Percentiles rank a stretch among this genome's conserved stretches.
Evolutionary conservation across 2,888 invertebrate species (phyloP).

Genomic region (Scaptodrosophila latifasciaeformis): DNA sequence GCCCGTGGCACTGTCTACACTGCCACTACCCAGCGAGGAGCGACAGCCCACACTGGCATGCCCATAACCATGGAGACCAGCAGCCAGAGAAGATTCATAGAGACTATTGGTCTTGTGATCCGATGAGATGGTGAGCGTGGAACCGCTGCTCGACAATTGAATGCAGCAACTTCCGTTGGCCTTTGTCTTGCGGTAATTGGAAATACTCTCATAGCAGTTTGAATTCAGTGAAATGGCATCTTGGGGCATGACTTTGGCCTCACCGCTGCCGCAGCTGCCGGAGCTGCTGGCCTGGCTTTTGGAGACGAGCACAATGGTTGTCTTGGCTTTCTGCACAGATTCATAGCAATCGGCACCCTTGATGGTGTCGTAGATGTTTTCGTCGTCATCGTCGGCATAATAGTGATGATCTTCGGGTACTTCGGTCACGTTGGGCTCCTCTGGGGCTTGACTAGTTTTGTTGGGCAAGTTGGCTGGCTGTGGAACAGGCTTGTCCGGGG

Average conservation of each 20-base stretch:
- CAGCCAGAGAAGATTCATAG: conserved; percentile 70
- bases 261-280: conserved; percentile 8
- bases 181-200: conserved; percentile 51
- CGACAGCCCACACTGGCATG: conserved; percentile 43
- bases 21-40: conserved; percentile 40
- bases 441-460: conserved; percentile 5
- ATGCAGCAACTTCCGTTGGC: conserved; percentile 26
- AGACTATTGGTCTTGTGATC: conserved; percentile 75
- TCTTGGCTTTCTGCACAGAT: conserved; percentile 44
- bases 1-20: too few species aligned
- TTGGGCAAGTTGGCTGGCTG: conserved; percentile 2
- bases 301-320: background rate
- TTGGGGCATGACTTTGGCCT: conserved; percentile 24
- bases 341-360: conserved; percentile 76
- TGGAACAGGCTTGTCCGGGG: conserved; percentile 42
- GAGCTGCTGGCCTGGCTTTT: too few species aligned
- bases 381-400: conserved; percentile 69
- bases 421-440: conserved; percentile 1
- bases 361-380: conserved; percentile 81
- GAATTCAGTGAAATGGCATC: conserved; percentile 69
- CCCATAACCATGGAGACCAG: conserved; percentile 46
- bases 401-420: conserved; percentile 35
- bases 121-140: conserved; percentile 73
- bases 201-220: conserved; percentile 74
- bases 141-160: conserved; percentile 69